Conservation (phyloP, 2,797 vertebrate species). For the Anguilla obscura region DNA sequence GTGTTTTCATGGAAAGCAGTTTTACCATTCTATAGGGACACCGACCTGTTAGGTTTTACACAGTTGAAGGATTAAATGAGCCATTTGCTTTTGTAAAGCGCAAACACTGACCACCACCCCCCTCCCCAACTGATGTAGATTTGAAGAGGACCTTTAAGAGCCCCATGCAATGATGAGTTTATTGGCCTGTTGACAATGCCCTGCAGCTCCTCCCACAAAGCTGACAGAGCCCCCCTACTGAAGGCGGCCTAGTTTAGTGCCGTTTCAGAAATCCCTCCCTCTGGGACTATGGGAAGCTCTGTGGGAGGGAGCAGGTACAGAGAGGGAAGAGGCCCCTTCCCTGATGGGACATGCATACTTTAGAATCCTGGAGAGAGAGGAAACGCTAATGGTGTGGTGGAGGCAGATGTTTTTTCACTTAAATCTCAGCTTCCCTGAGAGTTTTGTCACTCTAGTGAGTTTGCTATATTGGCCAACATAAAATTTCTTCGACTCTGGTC, state of each 20-base stretch:
- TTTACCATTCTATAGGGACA: not conserved
- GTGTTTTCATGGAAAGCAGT: not conserved
- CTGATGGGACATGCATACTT: not conserved
- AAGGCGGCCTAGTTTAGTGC: conserved; percentile 6
- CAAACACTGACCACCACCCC: not conserved
- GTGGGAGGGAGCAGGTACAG: conserved; percentile 8
- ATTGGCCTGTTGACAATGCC: conserved; percentile 30
- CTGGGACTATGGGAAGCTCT: conserved; percentile 9
- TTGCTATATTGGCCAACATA: not conserved
- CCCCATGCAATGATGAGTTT: conserved; percentile 30
- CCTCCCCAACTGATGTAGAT: conserved; percentile 20
- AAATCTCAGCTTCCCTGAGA: not conserved
- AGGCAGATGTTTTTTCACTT: conserved; percentile 1
- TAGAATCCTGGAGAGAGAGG: conserved; percentile 7
- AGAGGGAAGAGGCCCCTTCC: conserved; percentile 3
- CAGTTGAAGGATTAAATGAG: conserved; percentile 11
- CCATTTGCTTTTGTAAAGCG: conserved; percentile 22
- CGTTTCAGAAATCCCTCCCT: not conserved
- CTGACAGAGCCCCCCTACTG: conserved; percentile 17
- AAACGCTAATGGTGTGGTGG: not conserved
- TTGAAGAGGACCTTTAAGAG: conserved; percentile 29
- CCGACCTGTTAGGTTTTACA: conserved; percentile 17
- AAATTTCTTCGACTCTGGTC: not conserved
- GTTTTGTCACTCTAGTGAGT: not conserved
- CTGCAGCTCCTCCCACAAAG: conserved; percentile 23